phyloP scores from a whole-genome alignment of 1,140 invertebrate species.

The Megalonaias nervosa region DNA sequence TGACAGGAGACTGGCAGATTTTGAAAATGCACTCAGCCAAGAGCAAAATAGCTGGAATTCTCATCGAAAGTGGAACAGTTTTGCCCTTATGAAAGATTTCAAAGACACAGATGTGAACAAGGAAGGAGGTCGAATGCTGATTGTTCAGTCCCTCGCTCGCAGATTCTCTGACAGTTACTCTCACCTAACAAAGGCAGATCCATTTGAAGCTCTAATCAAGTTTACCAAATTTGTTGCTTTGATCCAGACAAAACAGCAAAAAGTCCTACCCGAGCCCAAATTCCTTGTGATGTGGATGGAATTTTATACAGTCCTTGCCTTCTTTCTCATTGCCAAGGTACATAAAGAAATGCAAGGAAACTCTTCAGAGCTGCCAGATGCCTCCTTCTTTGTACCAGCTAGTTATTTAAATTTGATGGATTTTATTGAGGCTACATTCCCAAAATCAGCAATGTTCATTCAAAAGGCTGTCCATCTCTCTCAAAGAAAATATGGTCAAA shows the following conservation, averaged over 20 bases:
- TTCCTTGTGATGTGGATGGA: slow-evolving; percentile 53
- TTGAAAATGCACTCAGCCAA: too few species aligned
- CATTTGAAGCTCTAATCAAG: slow-evolving; percentile 47
- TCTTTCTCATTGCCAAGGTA: slow-evolving; percentile 41
- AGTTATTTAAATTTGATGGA: slow-evolving; percentile 25
- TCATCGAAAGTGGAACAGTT: too few species aligned
- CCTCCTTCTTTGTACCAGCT: slow-evolving; percentile 40
- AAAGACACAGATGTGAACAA: too few species aligned
- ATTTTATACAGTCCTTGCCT: slow-evolving; percentile 41
- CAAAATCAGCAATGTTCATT: slow-evolving; percentile 21
- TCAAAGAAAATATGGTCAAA: neutral
- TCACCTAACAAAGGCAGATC: slow-evolving; percentile 35
- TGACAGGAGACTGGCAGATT: too few species aligned
- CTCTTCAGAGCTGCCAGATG: slow-evolving; percentile 5
- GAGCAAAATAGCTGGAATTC: too few species aligned
- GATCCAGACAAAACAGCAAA: slow-evolving; percentile 13
- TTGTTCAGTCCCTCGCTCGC: slow-evolving; percentile 33
- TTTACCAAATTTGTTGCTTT: slow-evolving; percentile 49
- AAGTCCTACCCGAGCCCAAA: slow-evolving; percentile 39
- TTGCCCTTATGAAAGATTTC: too few species aligned
- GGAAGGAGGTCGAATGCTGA: neutral
- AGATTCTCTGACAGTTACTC: slow-evolving; percentile 46
- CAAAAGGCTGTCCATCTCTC: slow-evolving; percentile 28
- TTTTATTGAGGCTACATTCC: slow-evolving; percentile 34
- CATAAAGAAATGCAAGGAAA: slow-evolving; percentile 1